Evolutionary conservation across 2,113 vertebrate genomes (phyloP).

Genomic region (Ochotona princeps): DNA sequence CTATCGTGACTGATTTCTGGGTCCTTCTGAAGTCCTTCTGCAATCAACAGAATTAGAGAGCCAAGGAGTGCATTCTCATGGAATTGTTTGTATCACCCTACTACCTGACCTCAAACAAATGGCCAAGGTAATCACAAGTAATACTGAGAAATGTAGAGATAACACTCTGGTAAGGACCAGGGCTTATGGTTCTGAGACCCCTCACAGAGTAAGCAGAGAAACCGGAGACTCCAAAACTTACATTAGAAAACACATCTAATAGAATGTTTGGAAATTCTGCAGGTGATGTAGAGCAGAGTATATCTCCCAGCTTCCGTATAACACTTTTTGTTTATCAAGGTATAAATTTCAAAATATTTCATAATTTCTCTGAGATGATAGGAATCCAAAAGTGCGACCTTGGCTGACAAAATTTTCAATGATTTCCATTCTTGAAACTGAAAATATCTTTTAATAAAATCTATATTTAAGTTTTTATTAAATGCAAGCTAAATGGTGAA

Average conservation of each 20-base stretch:
- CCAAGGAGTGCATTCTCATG: no score
- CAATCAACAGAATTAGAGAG: no score
- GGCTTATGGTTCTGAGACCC: background rate
- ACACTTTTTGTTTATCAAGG: background rate
- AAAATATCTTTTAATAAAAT: constrained; percentile 30
- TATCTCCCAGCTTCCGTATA: background rate
- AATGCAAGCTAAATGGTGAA: background rate
- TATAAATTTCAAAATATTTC: background rate
- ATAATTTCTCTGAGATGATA: background rate
- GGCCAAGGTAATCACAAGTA: background rate
- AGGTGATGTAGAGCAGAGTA: background rate
- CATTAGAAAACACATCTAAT: background rate
- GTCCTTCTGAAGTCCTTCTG: no score
- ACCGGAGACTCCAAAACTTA: background rate
- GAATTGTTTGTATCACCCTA: background rate
- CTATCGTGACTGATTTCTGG: no score
- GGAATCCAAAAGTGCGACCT: background rate
- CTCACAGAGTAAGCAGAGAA: background rate
- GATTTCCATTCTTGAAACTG: background rate
- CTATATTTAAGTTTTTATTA: background rate
- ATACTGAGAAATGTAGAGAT: background rate
- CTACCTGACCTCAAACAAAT: background rate
- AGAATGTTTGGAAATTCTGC: background rate
- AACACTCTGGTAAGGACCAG: background rate
- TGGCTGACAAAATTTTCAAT: background rate